Evolutionary conservation across 2,113 vertebrate species (phyloP).

Genomic region (Platichthys flesus): DNA sequence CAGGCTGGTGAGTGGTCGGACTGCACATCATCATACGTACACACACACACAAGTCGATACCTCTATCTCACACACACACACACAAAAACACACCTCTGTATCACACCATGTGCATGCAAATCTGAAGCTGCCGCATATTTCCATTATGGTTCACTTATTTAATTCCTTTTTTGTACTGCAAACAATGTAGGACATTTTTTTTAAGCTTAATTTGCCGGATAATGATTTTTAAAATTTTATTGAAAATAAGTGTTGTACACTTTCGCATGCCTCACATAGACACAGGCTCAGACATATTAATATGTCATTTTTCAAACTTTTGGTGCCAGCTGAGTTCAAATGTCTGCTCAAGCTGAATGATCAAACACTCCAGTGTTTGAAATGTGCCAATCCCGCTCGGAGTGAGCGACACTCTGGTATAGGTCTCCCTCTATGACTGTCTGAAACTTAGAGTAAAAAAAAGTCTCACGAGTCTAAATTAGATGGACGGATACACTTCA

Average conservation of each 20-base stretch:
- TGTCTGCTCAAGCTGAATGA: background rate
- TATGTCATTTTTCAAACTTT: too few relatives aligned
- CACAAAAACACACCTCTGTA: background rate
- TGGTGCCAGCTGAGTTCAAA: too few relatives aligned
- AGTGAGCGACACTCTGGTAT: background rate
- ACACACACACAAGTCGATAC: too few relatives aligned
- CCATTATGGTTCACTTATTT: background rate
- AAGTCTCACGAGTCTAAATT: background rate
- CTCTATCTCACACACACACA: too few relatives aligned
- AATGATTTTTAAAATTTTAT: too few relatives aligned
- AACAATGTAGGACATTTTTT: background rate
- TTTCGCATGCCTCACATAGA: too few relatives aligned
- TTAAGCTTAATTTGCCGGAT: too few relatives aligned
- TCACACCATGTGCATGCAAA: background rate
- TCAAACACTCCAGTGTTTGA: background rate
- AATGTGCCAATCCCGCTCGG: background rate
- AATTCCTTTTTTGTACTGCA: too few relatives aligned
- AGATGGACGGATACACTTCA: background rate
- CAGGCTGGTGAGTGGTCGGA: slow-evolving; percentile 42
- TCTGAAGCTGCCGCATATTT: background rate
- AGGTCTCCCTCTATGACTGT: background rate
- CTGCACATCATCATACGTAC: background rate
- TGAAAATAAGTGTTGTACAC: too few relatives aligned
- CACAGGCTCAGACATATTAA: too few relatives aligned
- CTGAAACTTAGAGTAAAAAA: background rate